Base-by-base conservation (phyloP, 2,797 vertebrate genomes). In the Gastrophryne carolinensis region DNA sequence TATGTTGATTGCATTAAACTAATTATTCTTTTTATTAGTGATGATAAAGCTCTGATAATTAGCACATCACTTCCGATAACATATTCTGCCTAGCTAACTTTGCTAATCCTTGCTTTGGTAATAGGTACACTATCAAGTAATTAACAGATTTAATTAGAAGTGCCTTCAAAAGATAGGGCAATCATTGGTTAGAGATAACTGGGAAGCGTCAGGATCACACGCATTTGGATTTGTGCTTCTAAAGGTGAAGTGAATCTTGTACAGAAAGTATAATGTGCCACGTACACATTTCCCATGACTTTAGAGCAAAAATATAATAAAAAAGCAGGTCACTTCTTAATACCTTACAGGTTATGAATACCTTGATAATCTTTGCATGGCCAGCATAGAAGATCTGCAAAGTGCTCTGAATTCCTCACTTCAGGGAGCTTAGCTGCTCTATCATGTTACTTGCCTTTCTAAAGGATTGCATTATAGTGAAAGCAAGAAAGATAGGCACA, bases 41-140 rank as follows among this genome's bases (percentile, higher is more conserved):
- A 67, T 44, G 13, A 57, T 77, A 77, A 77, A 77, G 44, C 66
- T 13, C 4, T 24, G 37, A 53, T 71, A 71, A 77, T 77, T 77
- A 76, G 27, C 66, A 29, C 19, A 29, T 63, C 71, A 62, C 29
- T 52, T 61, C 41, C 24, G 29, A 57, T 49, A 24, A 24, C 65
- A 63, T 69, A 71, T 77, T 57, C 27, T 34, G 21, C 29, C 11
- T 29, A 27, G 57, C 17, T 32, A 77, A 71, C 60, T 57, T 47
- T 63, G 30, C 21, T 54, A 10, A 34, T 35, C 37, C 37, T 6
- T 8, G 27, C 37, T 47, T 41, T 17, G 41, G 15, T 77, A 77
- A 21, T 49, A 26, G 26, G 56, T 63, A 4, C 30, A 29, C 56
- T 71, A 34, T 77, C 19, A 47, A n/a, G 15, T 47, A 63, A 70